Conservation (phyloP, 2,113 vertebrate genomes). For the Xiphophorus maculatus region DNA sequence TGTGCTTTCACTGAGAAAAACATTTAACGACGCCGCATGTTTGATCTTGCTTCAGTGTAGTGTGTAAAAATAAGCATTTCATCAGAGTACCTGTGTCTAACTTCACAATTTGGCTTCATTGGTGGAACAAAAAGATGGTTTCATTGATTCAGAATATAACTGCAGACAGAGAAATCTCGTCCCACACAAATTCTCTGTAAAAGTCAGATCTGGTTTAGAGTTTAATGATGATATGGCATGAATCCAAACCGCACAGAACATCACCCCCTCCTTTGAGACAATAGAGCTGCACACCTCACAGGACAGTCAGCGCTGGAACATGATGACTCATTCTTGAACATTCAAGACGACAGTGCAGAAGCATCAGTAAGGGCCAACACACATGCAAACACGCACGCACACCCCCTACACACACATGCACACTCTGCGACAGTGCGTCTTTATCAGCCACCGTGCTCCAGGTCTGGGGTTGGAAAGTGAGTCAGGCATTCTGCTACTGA, state of each 20-base stretch:
- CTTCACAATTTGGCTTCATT: not conserved
- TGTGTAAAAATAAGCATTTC: not conserved
- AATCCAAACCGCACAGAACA: slow-evolving; percentile 36
- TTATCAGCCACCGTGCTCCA: slow-evolving; percentile 11
- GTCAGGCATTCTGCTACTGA: slow-evolving; percentile 61
- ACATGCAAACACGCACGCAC: too few species aligned
- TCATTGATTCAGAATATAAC: not conserved
- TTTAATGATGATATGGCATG: not conserved
- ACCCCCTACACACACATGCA: not conserved
- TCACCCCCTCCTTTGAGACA: not conserved
- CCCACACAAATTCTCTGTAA: slow-evolving; percentile 33
- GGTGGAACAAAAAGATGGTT: slow-evolving; percentile 22
- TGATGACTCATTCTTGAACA: slow-evolving; percentile 42
- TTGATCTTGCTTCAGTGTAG: not conserved
- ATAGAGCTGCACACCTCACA: slow-evolving; percentile 11
- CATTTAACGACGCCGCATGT: not conserved
- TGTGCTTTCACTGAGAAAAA: slow-evolving; percentile 1
- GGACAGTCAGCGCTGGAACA: slow-evolving; percentile 48
- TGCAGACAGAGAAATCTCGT: not conserved
- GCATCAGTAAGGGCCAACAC: not conserved
- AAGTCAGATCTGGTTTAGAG: slow-evolving; percentile 23
- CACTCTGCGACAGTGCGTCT: slow-evolving; percentile 1
- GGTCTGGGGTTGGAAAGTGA: slow-evolving; percentile 69
- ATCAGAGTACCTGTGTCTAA: not conserved
- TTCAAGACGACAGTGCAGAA: not conserved